Conservation (phyloP, 2,113 vertebrate genomes). For the Varanus komodoensis region DNA sequence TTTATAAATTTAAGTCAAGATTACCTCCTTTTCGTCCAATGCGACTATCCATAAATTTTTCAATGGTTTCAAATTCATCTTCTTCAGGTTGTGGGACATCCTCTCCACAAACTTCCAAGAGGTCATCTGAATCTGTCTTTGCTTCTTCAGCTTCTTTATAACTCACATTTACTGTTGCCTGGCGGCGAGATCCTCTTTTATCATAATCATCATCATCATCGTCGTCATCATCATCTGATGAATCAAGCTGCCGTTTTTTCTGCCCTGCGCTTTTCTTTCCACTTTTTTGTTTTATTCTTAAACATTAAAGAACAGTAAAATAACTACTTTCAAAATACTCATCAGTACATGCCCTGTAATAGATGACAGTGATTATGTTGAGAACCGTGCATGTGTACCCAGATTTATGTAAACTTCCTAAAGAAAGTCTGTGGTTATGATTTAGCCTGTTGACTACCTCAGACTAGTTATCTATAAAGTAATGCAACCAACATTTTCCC, state of each 20-base stretch:
- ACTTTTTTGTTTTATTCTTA: slow-evolving; percentile 89
- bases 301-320: slow-evolving; percentile 22
- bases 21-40: slow-evolving; percentile 93
- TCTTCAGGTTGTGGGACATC: slow-evolving; percentile 95
- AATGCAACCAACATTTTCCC: no score
- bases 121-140: slow-evolving; percentile 97
- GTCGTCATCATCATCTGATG: slow-evolving; percentile 77
- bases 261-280: slow-evolving; percentile 87
- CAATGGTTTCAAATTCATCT: slow-evolving; percentile 98
- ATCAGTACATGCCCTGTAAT: background rate
- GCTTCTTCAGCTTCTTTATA: slow-evolving; percentile 98
- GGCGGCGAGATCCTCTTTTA: slow-evolving; percentile 91
- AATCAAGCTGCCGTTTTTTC: slow-evolving; percentile 86
- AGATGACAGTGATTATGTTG: background rate
- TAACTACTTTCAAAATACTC: slow-evolving; percentile 32
- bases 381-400: background rate
- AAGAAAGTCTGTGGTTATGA: background rate
- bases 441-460: background rate
- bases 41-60: slow-evolving; percentile 93
- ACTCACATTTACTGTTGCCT: slow-evolving; percentile 96
- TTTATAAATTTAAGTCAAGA: background rate
- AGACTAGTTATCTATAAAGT: background rate
- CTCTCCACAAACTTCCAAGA: slow-evolving; percentile 94
- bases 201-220: slow-evolving; percentile 82
- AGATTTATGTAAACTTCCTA: background rate